Evolutionary conservation across 2,888 invertebrate species (phyloP).

Genomic region (Microplitis deprimator): DNA sequence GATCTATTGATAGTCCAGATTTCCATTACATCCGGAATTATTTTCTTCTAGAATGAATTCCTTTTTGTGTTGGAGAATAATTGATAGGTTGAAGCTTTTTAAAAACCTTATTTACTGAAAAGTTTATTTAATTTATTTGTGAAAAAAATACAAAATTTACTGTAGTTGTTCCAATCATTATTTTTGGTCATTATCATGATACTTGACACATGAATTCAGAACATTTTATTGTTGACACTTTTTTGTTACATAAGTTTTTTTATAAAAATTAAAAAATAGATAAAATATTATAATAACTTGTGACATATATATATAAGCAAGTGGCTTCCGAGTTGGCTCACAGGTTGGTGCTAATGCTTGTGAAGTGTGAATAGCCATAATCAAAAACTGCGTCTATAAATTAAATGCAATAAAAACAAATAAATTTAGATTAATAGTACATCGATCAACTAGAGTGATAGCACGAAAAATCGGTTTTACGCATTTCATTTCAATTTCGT

Average conservation of each 20-base stretch:
- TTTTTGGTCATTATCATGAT: background rate
- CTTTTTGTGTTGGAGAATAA: too few species aligned
- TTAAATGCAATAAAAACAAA: background rate
- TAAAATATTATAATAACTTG: slow-evolving; percentile 79
- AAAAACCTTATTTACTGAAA: too few species aligned
- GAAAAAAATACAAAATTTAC: background rate
- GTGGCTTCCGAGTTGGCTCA: slow-evolving; percentile 71
- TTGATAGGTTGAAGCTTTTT: too few species aligned
- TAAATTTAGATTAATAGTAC: background rate
- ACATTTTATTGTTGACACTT: slow-evolving; percentile 55
- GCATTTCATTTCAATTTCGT: too few species aligned
- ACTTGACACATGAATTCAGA: background rate
- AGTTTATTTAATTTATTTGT: background rate
- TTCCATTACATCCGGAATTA: too few species aligned
- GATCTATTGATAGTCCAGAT: too few species aligned
- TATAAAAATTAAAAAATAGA: slow-evolving; percentile 82
- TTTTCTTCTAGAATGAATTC: too few species aligned
- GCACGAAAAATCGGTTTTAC: too few species aligned
- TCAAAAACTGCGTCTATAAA: slow-evolving; percentile 77
- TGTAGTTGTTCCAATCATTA: background rate
- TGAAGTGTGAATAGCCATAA: slow-evolving; percentile 76
- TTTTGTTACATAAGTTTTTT: slow-evolving; percentile 73
- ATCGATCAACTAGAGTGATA: background rate
- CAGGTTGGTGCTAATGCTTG: slow-evolving; percentile 76
- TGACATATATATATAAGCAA: slow-evolving; percentile 75